Evolutionary conservation across 2,797 vertebrate genomes (phyloP), one percentile per base, ranked within the genome.

Genomic region (Pseudomugil tenellus): DNA sequence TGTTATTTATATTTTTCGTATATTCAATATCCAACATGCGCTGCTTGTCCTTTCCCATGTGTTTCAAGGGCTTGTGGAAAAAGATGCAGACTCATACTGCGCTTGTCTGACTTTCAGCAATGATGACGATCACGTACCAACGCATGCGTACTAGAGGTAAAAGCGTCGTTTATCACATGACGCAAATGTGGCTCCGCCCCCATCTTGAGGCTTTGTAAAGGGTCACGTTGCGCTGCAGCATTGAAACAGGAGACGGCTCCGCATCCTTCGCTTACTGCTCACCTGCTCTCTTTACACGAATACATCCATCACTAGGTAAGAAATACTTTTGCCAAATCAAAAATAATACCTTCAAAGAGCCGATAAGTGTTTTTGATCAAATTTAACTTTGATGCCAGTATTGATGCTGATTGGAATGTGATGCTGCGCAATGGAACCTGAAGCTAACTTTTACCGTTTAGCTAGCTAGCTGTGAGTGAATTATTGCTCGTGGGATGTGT

Each of bases 211-310:
- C 39, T 91, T 91, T 85, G 61, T 84, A 78, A 84, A 89, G 81
- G 81, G 92, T 94, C 94, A 94, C 94, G 94, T 95, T 92, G 92
- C 92, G 76, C 86, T 94, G 94, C 94, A 88, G 92, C 88, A 92
- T 58, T 80, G 85, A 84, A 77, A 80, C 81, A 72, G 66, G 52
- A 79, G 83, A 76, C 72, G 57, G n/a, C 58, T 56, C 19, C 21
- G 49, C 84, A 89, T 84, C 84, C 28, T 79, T 49, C 14, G 10
- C 1, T 0, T 31, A 6, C 41, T 13, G 1, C 49, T 25, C 53
- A 67, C 41, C 76, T 77, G 39, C 41, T n/a, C 46, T 63, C 19
- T 62, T 2, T 28, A 14, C 51, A 4, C 29, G 19, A 49, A 19
- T 56, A 84, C 59, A 46, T 35, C 59, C 53, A 64, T 1, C 62